These are phyloP conservation scores for Aleiodes leptofemur DNA, from an alignment of 2,888 invertebrate genomes.

Conservation along the genomic window DNA sequence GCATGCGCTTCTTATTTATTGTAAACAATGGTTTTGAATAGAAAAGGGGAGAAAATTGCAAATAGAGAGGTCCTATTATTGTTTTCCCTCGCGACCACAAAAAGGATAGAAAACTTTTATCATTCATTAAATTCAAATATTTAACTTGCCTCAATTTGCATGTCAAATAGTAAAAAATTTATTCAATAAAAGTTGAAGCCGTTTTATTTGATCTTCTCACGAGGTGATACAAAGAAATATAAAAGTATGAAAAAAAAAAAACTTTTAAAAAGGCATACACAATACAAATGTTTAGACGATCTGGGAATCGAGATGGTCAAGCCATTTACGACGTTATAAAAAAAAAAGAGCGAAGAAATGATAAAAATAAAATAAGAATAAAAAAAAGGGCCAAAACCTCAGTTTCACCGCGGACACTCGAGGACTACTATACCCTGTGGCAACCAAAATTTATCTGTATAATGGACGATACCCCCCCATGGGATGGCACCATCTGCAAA, in stretches of 20 bases:
- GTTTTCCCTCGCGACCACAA: no score
- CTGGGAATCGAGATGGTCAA: slow-evolving; percentile 48
- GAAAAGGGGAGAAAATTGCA: no score
- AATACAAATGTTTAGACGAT: slow-evolving; percentile 44
- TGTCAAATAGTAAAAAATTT: slow-evolving; percentile 39
- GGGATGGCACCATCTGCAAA: slow-evolving; percentile 63
- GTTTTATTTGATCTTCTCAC: slow-evolving; percentile 45
- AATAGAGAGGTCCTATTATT: no score
- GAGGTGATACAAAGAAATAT: slow-evolving; percentile 12
- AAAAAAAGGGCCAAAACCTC: slow-evolving; percentile 39
- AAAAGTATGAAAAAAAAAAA: slow-evolving; percentile 12
- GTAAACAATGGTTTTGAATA: no score
- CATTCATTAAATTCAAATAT: slow-evolving; percentile 19
- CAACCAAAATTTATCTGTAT: slow-evolving; percentile 59
- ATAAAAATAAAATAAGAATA: slow-evolving; percentile 2
- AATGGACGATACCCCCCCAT: slow-evolving; percentile 57
- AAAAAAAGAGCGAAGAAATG: slow-evolving; percentile 36
- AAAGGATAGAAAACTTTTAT: no score
- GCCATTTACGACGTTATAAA: slow-evolving; percentile 45
- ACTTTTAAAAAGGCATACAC: slow-evolving; percentile 17
- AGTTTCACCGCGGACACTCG: slow-evolving; percentile 33
- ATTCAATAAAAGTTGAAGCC: slow-evolving; percentile 16
- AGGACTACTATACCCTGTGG: slow-evolving; percentile 46
- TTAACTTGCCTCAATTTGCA: slow-evolving; percentile 37
- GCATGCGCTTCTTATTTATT: no score